These are phyloP conservation scores for Rhamnusium bicolor DNA, from an alignment of 2,888 invertebrate genomes.

Conservation along the genomic window DNA sequence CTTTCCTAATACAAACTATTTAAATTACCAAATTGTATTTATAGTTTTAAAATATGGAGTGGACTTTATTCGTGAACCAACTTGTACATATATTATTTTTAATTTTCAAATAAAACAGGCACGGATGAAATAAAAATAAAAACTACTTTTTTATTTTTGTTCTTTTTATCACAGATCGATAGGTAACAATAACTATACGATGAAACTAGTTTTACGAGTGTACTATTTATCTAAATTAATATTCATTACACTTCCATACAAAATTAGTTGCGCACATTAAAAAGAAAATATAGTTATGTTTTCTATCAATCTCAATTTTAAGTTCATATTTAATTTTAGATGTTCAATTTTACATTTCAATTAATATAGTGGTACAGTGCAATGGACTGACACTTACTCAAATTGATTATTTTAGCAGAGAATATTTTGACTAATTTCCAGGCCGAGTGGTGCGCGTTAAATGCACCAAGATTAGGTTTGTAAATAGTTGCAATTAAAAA, in stretches of 20 bases:
- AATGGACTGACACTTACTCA: background rate
- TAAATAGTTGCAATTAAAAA: too few species aligned
- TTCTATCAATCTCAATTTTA: constrained; percentile 28
- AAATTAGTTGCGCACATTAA: background rate
- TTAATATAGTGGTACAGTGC: background rate
- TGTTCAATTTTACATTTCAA: background rate
- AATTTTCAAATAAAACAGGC: constrained; percentile 23
- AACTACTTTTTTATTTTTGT: background rate
- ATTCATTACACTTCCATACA: background rate
- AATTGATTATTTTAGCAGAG: too few species aligned
- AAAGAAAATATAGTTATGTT: constrained; percentile 33
- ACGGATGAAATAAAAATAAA: constrained; percentile 19
- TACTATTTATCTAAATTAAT: background rate
- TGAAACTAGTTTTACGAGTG: background rate
- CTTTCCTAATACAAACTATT: background rate
- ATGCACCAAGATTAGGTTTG: too few species aligned
- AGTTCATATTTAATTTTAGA: background rate
- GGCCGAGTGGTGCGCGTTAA: too few species aligned
- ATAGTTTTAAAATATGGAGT: background rate
- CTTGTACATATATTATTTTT: background rate
- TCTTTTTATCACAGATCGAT: constrained; percentile 31
- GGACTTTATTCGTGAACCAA: background rate
- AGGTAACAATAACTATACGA: constrained; percentile 26
- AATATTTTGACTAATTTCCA: too few species aligned
- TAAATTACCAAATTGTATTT: background rate